Percentiles rank a stretch among this genome's conserved stretches.
Evolutionary conservation across 2,797 vertebrate genomes (phyloP).

Genomic region (Simalia tracyae): DNA sequence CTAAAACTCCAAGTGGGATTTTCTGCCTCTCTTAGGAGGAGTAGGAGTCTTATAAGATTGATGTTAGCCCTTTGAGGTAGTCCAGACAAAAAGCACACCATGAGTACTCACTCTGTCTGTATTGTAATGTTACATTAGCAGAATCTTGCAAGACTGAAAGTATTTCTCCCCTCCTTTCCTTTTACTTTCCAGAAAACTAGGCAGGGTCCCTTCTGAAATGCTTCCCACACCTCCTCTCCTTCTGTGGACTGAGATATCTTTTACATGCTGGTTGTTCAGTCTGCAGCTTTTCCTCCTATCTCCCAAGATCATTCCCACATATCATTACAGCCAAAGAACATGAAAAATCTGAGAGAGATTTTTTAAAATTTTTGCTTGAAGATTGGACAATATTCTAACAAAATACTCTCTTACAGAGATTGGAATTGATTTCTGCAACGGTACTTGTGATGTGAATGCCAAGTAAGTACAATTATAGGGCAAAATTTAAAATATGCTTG

Average conservation of each 20-base stretch:
- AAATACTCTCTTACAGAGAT: conserved; percentile 75
- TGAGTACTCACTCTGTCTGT: not conserved
- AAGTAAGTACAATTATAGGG: conserved; percentile 80
- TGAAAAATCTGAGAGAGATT: not conserved
- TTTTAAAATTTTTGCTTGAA: not conserved
- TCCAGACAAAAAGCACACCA: not conserved
- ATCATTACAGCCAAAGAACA: not conserved
- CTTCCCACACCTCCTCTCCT: not conserved
- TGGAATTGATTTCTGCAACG: conserved; percentile 80
- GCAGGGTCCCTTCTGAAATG: not conserved
- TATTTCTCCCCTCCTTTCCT: not conserved
- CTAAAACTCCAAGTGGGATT: not conserved
- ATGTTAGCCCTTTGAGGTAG: not conserved
- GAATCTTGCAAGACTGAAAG: not conserved
- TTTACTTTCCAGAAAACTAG: not conserved
- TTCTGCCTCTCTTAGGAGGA: not conserved
- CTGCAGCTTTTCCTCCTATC: not conserved
- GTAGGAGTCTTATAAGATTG: no score
- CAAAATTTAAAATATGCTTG: not conserved
- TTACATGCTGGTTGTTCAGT: not conserved
- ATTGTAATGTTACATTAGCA: not conserved
- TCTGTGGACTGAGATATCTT: not conserved
- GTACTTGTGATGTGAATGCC: conserved; percentile 82
- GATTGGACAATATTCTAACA: conserved; percentile 4
- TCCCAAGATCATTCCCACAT: not conserved